Conservation (phyloP, 1,140 invertebrate genomes). For the Limonius californicus region DNA sequence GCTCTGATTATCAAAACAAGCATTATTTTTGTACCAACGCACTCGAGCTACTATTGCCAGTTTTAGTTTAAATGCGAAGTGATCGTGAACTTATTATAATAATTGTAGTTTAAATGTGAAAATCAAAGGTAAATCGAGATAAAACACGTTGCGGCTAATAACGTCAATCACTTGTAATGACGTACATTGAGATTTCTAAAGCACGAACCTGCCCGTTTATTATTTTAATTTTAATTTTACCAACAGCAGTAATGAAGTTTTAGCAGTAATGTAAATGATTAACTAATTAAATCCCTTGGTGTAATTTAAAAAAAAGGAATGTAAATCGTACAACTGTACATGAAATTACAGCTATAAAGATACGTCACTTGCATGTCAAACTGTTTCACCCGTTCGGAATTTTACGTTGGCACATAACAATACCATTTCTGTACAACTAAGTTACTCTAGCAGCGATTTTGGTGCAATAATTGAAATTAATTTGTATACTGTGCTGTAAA, state of each 20-base stretch:
- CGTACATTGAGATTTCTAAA: too few relatives aligned
- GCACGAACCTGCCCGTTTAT: too few relatives aligned
- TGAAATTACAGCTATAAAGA: not conserved
- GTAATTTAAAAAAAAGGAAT: too few relatives aligned
- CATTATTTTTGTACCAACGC: not conserved
- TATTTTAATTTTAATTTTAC: too few relatives aligned
- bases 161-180: too few relatives aligned
- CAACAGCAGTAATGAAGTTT: too few relatives aligned
- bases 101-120: not conserved
- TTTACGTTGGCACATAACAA: not conserved
- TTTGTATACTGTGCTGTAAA: not conserved
- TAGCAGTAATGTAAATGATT: too few relatives aligned
- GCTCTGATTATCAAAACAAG: not conserved
- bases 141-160: not conserved
- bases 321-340: too few relatives aligned
- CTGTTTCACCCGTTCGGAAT: not conserved
- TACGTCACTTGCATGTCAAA: constrained; percentile 21
- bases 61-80: not conserved
- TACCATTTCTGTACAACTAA: not conserved
- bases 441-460: constrained; percentile 11
- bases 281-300: too few relatives aligned
- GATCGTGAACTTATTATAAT: not conserved
- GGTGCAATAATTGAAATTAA: constrained; percentile 19
- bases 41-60: too few relatives aligned
- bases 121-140: not conserved